Evolutionary conservation across 2,113 vertebrate genomes (phyloP).

Genomic region (Orientallactaga bullata): DNA sequence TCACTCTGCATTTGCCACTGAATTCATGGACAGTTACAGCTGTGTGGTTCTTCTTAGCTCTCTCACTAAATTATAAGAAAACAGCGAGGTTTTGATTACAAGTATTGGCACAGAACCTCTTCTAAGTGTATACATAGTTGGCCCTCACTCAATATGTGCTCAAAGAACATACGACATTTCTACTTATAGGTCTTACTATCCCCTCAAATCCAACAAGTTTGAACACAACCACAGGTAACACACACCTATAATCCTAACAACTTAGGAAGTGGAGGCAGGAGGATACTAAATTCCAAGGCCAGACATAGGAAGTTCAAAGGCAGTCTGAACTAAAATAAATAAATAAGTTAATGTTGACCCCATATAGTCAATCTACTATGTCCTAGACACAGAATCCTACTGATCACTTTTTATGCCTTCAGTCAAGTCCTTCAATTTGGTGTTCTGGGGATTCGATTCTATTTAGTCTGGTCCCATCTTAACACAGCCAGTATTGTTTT

Average conservation of each 20-base stretch:
- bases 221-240: not conserved
- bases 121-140: not conserved
- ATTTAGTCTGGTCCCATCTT: not conserved
- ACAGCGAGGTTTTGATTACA: not conserved
- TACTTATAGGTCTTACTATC: fast-evolving
- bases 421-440: not conserved
- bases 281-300: not conserved
- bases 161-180: not conserved
- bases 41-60: fast-evolving
- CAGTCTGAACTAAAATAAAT: too few relatives aligned
- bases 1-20: too few relatives aligned
- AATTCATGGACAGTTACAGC: fast-evolving
- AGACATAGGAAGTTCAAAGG: not conserved
- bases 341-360: too few relatives aligned
- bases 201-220: not conserved
- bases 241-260: not conserved
- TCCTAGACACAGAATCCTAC: not conserved
- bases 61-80: not conserved
- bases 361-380: not conserved
- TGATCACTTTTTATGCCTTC: not conserved
- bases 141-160: not conserved
- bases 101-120: not conserved
- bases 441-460: not conserved
- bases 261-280: not conserved
- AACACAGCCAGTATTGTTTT: too few relatives aligned